Evolutionary conservation across 2,113 vertebrate genomes (phyloP).

Genomic region (Rostratula benghalensis): DNA sequence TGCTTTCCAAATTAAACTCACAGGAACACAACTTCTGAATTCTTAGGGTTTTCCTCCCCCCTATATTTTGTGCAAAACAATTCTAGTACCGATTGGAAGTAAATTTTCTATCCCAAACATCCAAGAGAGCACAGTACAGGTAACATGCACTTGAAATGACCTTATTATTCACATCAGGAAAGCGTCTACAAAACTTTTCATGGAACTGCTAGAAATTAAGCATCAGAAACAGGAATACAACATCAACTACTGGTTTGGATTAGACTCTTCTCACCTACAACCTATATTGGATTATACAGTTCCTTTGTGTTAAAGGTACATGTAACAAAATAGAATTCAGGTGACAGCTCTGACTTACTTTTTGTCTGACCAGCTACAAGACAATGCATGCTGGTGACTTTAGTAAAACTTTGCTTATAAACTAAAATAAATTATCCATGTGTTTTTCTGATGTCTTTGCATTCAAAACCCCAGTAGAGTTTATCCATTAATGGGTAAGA

Average conservation of each 20-base stretch:
- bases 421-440: not conserved
- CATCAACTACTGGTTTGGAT: constrained; percentile 47
- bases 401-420: constrained; percentile 36
- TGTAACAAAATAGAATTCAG: not conserved
- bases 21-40: constrained; percentile 59
- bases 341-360: not conserved
- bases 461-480: constrained; percentile 47
- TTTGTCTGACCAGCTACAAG: not conserved
- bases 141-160: constrained; percentile 80
- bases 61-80: constrained; percentile 45
- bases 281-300: not conserved
- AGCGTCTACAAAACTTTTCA: constrained; percentile 59
- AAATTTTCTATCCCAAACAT: constrained; percentile 71
- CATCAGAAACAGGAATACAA: constrained; percentile 31
- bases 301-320: not conserved
- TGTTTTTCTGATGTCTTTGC: not conserved
- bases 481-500: constrained; percentile 47
- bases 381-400: not conserved
- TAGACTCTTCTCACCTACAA: constrained; percentile 51
- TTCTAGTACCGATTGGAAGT: constrained; percentile 63
- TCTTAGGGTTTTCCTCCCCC: not conserved
- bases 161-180: constrained; percentile 72
- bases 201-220: constrained; percentile 5
- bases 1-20: constrained; percentile 76
- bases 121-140: constrained; percentile 51